Conservation (phyloP, 2,888 invertebrate species). For the Thyatira batis region DNA sequence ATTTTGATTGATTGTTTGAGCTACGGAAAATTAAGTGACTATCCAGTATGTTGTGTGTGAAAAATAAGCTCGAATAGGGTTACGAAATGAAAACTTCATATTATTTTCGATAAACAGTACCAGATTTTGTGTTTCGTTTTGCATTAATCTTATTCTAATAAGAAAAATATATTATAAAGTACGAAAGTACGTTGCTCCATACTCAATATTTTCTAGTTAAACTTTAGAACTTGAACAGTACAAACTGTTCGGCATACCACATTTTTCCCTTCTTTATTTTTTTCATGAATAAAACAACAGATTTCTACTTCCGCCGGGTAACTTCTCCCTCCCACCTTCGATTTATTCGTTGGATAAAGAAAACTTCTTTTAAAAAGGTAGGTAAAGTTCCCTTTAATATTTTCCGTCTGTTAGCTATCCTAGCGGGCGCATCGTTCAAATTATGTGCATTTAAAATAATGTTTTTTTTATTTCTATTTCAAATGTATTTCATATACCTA, state of each 20-base stretch:
- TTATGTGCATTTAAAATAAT: slow-evolving; percentile 76
- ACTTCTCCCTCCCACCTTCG: slow-evolving; percentile 79
- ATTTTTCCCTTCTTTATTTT: slow-evolving; percentile 71
- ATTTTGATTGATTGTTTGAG: slow-evolving; percentile 53
- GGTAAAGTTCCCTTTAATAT: slow-evolving; percentile 78
- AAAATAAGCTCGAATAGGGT: not conserved
- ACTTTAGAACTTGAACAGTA: slow-evolving; percentile 41
- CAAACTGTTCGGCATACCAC: slow-evolving; percentile 57
- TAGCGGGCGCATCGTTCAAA: slow-evolving; percentile 61
- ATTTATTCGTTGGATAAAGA: slow-evolving; percentile 80
- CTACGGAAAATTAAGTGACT: not conserved
- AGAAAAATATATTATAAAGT: too few species aligned
- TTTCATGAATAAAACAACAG: slow-evolving; percentile 82
- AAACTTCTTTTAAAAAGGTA: slow-evolving; percentile 79
- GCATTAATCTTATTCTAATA: too few species aligned
- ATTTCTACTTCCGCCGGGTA: slow-evolving; percentile 73
- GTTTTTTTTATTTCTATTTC: slow-evolving; percentile 50
- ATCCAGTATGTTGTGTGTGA: not conserved
- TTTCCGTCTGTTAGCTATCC: slow-evolving; percentile 75
- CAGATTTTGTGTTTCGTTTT: too few species aligned
- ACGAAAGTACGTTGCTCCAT: slow-evolving; percentile 12
- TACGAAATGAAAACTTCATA: too few species aligned
- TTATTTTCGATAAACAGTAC: too few species aligned
- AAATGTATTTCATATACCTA: too few species aligned
- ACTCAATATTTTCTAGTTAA: slow-evolving; percentile 42